Evolutionary conservation across 2,888 invertebrate genomes (phyloP), one percentile per base, ranked within the genome.

Genomic region (Cacoxenus indagator): DNA sequence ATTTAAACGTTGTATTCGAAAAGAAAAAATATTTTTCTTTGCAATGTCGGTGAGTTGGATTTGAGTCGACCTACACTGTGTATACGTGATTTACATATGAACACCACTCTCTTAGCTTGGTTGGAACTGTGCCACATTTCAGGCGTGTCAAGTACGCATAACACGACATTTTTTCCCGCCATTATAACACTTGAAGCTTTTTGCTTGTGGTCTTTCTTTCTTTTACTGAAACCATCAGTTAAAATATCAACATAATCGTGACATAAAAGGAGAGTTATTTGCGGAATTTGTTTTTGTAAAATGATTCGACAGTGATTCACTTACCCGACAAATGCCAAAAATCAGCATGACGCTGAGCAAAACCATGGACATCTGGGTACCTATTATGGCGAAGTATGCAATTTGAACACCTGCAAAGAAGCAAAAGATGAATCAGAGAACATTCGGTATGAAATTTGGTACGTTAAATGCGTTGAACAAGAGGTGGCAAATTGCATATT

Each of bases 341-440:
- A 93, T 90, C 69, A 94, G 89, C 78, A 92, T 90, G 88, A 93
- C 90, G 86, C 93, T 93, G 68, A 94, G 89, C 69, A 92, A 89
- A 74, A 93, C 92, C 92, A 93, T 93, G 82, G 93, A 93, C 89
- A 93, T 91, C 88, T 94, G 93, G 61, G 93, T 93, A 84, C 93
- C 93, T 87, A 94, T 93, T 80, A 94, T 93, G 80, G 93, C 93
- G 80, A 93, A 90, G 88, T 94, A 93, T 76, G 94, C 93, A 88
- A 94, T 93, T 90, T 94, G 94, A 83, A 94, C 94, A 89, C 94
- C 94, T 94, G 91, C 61, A 92, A 92, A 68, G 54, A 54, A 26
- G 54, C 54, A 48, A 48, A 57, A 64, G 14, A 64, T 31, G 22
- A 64, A 19, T 24, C 19, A 54, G 14, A 26, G 54, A 24, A 54